phyloP scores from a whole-genome alignment of 1,140 invertebrate genomes.

The Drosophila nigromelanica region DNA sequence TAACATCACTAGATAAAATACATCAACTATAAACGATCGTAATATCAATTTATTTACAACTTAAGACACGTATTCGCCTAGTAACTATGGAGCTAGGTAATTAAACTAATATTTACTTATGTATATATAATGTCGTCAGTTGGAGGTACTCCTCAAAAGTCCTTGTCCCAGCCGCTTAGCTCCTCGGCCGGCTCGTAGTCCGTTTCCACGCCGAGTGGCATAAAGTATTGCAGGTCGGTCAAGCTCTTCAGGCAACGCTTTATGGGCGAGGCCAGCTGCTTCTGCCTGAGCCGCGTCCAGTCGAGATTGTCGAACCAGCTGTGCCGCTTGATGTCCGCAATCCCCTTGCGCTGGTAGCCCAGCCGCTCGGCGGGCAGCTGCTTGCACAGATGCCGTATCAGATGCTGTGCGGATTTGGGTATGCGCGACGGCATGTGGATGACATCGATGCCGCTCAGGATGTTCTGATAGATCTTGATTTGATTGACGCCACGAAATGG shows the following conservation, averaged over 20 bases:
- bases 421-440: slow-evolving; percentile 93
- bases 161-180: slow-evolving; percentile 88
- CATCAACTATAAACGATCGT: slow-evolving; percentile 7
- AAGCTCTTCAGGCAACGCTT: slow-evolving; percentile 89
- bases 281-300: slow-evolving; percentile 91
- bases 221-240: slow-evolving; percentile 88
- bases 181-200: slow-evolving; percentile 87
- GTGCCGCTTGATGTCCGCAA: slow-evolving; percentile 96
- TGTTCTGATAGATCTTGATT: slow-evolving; percentile 98
- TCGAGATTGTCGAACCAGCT: slow-evolving; percentile 98
- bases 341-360: slow-evolving; percentile 95
- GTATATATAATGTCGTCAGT: slow-evolving; percentile 7
- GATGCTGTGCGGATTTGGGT: slow-evolving; percentile 90
- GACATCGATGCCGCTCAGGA: slow-evolving; percentile 94
- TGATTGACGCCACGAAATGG: slow-evolving; percentile 96
- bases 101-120: not conserved
- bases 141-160: slow-evolving; percentile 85
- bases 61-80: not conserved
- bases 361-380: slow-evolving; percentile 95
- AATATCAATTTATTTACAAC: slow-evolving; percentile 38
- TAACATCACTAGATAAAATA: too few relatives aligned
- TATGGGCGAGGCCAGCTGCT: slow-evolving; percentile 90
- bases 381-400: slow-evolving; percentile 95
- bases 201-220: slow-evolving; percentile 86
- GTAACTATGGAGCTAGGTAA: not conserved